phyloP scores from a whole-genome alignment of 1,140 invertebrate species.

The Formica selysi region DNA sequence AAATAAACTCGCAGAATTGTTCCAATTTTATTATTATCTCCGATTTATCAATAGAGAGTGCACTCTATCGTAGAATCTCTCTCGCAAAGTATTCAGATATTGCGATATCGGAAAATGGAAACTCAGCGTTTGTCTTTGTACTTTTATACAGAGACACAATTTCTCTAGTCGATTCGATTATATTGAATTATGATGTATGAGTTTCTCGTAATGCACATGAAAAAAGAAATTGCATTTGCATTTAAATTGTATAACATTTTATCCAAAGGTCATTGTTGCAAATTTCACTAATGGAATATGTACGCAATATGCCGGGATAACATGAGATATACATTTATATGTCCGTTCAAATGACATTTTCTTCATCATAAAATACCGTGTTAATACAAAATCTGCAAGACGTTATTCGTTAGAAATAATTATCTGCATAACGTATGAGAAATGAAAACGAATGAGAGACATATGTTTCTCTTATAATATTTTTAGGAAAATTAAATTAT shows the following conservation, averaged over 20 bases:
- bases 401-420: background rate
- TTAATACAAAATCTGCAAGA: conserved; percentile 10
- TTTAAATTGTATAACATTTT: conserved; percentile 42
- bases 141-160: conserved; percentile 20
- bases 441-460: background rate
- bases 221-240: conserved; percentile 42
- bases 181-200: conserved; percentile 42
- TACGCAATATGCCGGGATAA: background rate
- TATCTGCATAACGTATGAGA: background rate
- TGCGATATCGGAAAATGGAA: conserved; percentile 48
- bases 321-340: background rate
- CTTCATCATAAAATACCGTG: background rate
- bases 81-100: conserved; percentile 7
- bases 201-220: conserved; percentile 8
- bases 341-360: background rate
- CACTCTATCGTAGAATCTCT: conserved; percentile 14
- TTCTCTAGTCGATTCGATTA: conserved; percentile 15
- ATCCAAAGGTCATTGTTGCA: background rate
- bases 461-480: no score
- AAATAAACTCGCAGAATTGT: background rate
- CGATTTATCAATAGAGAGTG: background rate
- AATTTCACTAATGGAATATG: background rate
- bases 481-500: no score
- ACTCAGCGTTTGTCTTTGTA: conserved; percentile 12
- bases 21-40: conserved; percentile 22